Conservation (phyloP, 2,888 invertebrate species). For the Anthrax anthrax region DNA sequence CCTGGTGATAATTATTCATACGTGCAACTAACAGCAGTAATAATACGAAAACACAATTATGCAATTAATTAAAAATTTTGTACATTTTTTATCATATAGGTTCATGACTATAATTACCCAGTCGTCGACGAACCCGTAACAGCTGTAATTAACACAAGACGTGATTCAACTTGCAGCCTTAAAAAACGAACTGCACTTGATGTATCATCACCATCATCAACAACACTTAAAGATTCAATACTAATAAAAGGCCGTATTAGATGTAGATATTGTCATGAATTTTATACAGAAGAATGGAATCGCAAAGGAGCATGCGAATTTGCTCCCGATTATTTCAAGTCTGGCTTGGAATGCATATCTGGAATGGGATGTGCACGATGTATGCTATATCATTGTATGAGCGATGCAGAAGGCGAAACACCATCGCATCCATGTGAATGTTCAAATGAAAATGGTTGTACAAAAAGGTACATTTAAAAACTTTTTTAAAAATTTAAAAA, state of each 20-base stretch:
- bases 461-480: slow-evolving; percentile 43
- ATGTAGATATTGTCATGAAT: slow-evolving; percentile 59
- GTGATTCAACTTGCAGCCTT: slow-evolving; percentile 43
- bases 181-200: slow-evolving; percentile 49
- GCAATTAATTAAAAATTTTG: slow-evolving; percentile 3
- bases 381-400: slow-evolving; percentile 86
- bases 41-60: slow-evolving; percentile 8
- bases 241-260: slow-evolving; percentile 35
- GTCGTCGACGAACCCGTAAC: slow-evolving; percentile 34
- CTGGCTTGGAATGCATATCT: slow-evolving; percentile 66
- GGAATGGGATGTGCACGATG: slow-evolving; percentile 80
- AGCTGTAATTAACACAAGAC: slow-evolving; percentile 28
- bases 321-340: slow-evolving; percentile 71
- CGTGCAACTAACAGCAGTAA: slow-evolving; percentile 62
- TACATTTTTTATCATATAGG: slow-evolving; percentile 22
- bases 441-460: slow-evolving; percentile 52
- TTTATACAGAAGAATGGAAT: slow-evolving; percentile 72
- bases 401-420: slow-evolving; percentile 80
- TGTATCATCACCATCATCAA: slow-evolving; percentile 30
- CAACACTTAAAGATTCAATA: slow-evolving; percentile 20
- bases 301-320: slow-evolving; percentile 70
- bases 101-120: slow-evolving; percentile 81
- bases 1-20: slow-evolving; percentile 62
- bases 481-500: not conserved
- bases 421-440: slow-evolving; percentile 75